Evolutionary conservation across 2,888 invertebrate genomes (phyloP), one percentile per base, ranked within the genome.

Genomic region (Cyclophora punctaria): DNA sequence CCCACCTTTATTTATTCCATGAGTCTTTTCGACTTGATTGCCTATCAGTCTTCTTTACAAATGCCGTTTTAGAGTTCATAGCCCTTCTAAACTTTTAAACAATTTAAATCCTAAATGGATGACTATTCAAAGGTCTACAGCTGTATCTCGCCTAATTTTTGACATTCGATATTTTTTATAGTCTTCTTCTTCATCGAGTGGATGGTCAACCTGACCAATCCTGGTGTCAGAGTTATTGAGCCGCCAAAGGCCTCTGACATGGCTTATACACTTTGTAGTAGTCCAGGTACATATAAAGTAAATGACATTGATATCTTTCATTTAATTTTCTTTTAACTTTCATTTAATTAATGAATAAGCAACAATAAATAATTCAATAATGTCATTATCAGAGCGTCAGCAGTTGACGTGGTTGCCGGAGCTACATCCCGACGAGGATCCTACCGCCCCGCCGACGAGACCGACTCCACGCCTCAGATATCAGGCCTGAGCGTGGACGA

Each of bases 381-480:
- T 20, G 20, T 20, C 20, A 20, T 20, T 34, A 43, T 35, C 62
- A 90, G 94, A 66, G 94, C 94, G 56, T 96, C 96, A 43, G 95
- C 96, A 7, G 96, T 96, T 67, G 96, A 96, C 69, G 94, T 96
- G 7, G 95, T 94, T 65, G 92, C 93, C 2, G 92, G 93, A 2
- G 78, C 91, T 46, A 90, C 88, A n/a, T 90, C 91, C 0, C 79
- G 91, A 4, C 89, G 91, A 51, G 91, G 91, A 48, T 93, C 91
- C 4, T 93, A 91, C 77, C 90, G 91, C 6, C 64, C 69, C 34
- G 86, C 90, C n/a, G 90, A 91, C 41, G 93, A 92, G 56, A 73
- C 85, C 2, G 71, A 91, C 78, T 66, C 92, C 80, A 68, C 92
- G 82, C 54, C 90, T 71, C 73, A 89, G 75, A 75, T 90, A 74